These are phyloP conservation scores for Arnoldichthys spilopterus DNA, from an alignment of 2,797 vertebrate genomes.

Conservation along the genomic window DNA sequence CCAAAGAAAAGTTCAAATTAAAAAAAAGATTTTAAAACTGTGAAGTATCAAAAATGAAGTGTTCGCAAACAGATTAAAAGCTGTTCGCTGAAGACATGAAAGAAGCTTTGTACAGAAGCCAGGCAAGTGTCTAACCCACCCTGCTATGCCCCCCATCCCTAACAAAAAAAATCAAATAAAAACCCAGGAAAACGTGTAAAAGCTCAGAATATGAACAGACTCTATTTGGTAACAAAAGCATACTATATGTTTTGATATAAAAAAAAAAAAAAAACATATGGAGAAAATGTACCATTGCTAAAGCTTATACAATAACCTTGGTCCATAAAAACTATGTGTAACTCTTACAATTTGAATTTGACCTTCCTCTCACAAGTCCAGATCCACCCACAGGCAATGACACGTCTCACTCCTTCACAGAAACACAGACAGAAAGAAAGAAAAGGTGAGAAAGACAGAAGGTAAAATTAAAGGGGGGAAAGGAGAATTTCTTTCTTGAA, in stretches of 20 bases:
- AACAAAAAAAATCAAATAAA: conserved; percentile 69
- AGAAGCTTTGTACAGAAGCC: conserved; percentile 84
- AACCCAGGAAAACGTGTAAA: conserved; percentile 63
- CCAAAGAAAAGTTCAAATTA: conserved; percentile 75
- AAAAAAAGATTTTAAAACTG: conserved; percentile 68
- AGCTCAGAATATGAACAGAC: conserved; percentile 91
- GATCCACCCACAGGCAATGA: conserved; percentile 69
- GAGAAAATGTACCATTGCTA: conserved; percentile 99
- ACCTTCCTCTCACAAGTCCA: conserved; percentile 76
- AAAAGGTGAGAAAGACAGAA: conserved; percentile 73
- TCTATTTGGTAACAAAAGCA: conserved; percentile 99
- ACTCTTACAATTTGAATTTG: conserved; percentile 80
- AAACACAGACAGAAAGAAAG: conserved; percentile 76
- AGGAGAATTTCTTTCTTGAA: conserved; percentile 72
- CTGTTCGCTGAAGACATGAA: conserved; percentile 66
- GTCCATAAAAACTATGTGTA: conserved; percentile 98
- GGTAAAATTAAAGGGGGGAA: conserved; percentile 75
- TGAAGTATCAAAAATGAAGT: conserved; percentile 76
- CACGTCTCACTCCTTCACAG: conserved; percentile 62
- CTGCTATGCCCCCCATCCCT: conserved; percentile 14
- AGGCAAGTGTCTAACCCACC: conserved; percentile 80
- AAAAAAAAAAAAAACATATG: conserved; percentile 97
- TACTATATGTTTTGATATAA: conserved; percentile 97
- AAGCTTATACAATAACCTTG: conserved; percentile 99
- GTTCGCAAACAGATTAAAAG: conserved; percentile 64